A percentile compares a stretch with the other conserved stretches of the same genome.
Evolutionary conservation across 2,888 invertebrate genomes (phyloP).

Genomic region (Sminthurinus aureus): DNA sequence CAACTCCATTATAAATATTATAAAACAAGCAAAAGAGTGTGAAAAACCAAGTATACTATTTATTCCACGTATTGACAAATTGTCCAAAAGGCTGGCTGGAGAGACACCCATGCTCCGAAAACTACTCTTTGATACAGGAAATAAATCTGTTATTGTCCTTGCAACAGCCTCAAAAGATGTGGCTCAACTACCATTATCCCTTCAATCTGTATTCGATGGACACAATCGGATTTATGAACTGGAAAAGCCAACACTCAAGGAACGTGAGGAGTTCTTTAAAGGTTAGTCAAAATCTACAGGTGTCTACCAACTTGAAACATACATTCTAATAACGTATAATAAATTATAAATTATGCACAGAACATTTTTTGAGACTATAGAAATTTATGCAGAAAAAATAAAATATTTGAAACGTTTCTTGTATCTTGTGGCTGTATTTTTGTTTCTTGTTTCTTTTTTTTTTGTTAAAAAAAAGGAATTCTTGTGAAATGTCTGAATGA

Average conservation of each 20-base stretch:
- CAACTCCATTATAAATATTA: conserved; percentile 18
- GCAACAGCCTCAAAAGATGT: conserved; percentile 26
- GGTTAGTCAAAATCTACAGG: too few species aligned
- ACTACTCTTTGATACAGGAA: conserved; percentile 34
- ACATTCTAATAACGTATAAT: too few species aligned
- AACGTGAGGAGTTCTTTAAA: conserved; percentile 11
- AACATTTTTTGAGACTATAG: too few species aligned
- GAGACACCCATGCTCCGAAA: conserved; percentile 13
- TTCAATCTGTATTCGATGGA: conserved; percentile 32
- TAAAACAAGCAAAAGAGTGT: conserved; percentile 40
- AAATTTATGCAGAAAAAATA: not conserved
- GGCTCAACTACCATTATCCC: not conserved
- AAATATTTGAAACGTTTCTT: not conserved
- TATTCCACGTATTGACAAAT: conserved; percentile 39
- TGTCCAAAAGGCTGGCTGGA: conserved; percentile 18
- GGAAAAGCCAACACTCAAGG: not conserved
- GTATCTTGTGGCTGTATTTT: too few species aligned
- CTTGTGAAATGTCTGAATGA: too few species aligned
- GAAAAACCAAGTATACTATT: conserved; percentile 38
- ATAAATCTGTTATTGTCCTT: conserved; percentile 26
- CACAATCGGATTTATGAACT: not conserved
- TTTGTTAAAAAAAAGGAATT: too few species aligned
- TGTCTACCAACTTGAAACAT: too few species aligned
- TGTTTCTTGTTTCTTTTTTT: too few species aligned
- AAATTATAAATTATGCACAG: not conserved